phyloP scores from a whole-genome alignment of 2,888 invertebrate species.

The Aleiodes alternator region DNA sequence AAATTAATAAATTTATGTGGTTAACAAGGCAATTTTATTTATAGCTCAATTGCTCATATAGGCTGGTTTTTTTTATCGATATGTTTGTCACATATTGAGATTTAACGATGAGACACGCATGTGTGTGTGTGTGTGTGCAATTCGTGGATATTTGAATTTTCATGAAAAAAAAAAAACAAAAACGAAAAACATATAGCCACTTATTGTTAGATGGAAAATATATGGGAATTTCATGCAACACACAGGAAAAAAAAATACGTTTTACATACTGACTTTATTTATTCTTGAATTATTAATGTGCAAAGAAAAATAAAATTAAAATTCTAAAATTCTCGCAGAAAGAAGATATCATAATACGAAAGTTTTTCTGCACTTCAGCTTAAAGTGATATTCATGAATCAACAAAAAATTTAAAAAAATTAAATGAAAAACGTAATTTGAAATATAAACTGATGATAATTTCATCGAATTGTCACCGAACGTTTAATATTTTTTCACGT shows the following conservation, averaged over 20 bases:
- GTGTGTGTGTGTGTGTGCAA: background rate
- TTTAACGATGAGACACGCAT: background rate
- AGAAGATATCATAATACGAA: background rate
- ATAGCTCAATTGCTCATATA: background rate
- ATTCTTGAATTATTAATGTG: conserved; percentile 11
- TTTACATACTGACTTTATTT: background rate
- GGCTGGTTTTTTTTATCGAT: background rate
- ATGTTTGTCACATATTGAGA: conserved; percentile 2
- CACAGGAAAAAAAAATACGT: too few species aligned
- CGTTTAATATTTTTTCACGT: too few species aligned
- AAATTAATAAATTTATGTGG: background rate
- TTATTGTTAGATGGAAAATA: background rate
- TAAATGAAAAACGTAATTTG: background rate
- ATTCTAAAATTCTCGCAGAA: background rate
- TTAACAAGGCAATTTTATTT: background rate
- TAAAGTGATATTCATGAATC: background rate
- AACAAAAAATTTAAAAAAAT: background rate
- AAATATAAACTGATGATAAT: background rate
- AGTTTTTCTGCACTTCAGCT: background rate
- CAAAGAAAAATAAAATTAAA: conserved; percentile 1
- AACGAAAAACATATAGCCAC: too few species aligned
- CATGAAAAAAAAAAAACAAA: background rate
- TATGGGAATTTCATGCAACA: too few species aligned
- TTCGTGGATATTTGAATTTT: background rate
- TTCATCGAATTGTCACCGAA: too few species aligned